phyloP scores from a whole-genome alignment of 2,888 invertebrate genomes.

The Caenorhabditis parvicauda region DNA sequence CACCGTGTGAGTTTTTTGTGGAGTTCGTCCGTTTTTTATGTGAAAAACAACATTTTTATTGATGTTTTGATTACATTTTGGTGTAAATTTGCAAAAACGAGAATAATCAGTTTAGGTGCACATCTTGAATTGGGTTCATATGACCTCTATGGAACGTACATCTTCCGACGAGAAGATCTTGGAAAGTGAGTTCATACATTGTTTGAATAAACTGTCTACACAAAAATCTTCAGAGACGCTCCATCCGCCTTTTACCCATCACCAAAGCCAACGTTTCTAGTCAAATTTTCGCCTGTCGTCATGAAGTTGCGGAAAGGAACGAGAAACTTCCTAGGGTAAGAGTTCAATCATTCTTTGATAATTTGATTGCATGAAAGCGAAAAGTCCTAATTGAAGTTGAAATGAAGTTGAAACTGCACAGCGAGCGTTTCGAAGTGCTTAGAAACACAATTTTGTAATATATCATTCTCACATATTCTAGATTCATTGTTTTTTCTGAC shows the following conservation, averaged over 20 bases:
- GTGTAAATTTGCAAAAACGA: neutral
- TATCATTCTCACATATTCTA: too few species aligned
- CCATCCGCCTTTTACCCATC: conserved; percentile 26
- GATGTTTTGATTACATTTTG: too few species aligned
- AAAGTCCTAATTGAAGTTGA: too few species aligned
- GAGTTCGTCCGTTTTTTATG: neutral
- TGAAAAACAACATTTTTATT: neutral
- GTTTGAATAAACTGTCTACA: neutral
- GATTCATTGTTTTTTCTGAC: too few species aligned
- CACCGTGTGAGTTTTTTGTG: conserved; percentile 71
- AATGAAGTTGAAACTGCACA: too few species aligned
- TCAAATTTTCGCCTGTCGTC: conserved; percentile 77
- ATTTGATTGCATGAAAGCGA: too few species aligned
- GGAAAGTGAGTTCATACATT: conserved; percentile 62
- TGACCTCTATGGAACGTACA: conserved; percentile 68
- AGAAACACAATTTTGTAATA: too few species aligned
- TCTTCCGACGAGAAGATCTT: conserved; percentile 69
- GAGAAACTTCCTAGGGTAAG: conserved; percentile 39
- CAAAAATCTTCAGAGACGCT: conserved; percentile 10
- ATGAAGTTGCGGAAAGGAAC: conserved; percentile 69
- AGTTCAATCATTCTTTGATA: neutral
- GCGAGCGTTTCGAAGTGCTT: too few species aligned
- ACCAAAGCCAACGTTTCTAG: conserved; percentile 76
- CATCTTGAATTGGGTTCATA: conserved; percentile 61
- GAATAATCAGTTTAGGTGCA: conserved; percentile 47